Conservation (phyloP, 2,113 vertebrate genomes). For the Marmota flaviventris region DNA sequence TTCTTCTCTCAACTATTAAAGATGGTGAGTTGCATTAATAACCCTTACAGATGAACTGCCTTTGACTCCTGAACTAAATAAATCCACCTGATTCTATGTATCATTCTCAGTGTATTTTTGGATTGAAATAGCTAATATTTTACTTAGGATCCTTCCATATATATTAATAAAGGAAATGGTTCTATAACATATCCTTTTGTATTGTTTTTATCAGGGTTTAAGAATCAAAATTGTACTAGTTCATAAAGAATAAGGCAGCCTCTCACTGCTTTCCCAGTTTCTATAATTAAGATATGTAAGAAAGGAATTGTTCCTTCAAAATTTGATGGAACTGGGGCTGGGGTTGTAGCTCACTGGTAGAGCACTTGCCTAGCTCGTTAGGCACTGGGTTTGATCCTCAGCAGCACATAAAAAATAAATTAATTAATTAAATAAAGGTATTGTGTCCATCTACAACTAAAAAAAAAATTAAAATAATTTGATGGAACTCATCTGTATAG, state of each 20-base stretch:
- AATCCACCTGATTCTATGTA: not conserved
- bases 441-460: not conserved
- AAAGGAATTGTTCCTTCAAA: conserved; percentile 14
- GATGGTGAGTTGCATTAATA: not conserved
- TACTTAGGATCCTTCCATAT: not conserved
- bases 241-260: not conserved
- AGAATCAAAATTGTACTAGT: not conserved
- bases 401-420: too few species aligned
- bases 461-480: not conserved
- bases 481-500: too few species aligned
- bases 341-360: too few species aligned
- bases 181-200: not conserved
- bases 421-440: too few species aligned
- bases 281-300: not conserved
- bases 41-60: not conserved
- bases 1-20: conserved; percentile 3
- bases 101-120: not conserved
- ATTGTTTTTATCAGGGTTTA: not conserved
- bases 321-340: not conserved
- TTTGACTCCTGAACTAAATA: conserved; percentile 9
- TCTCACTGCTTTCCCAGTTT: conserved; percentile 20
- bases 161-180: not conserved
- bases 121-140: not conserved
- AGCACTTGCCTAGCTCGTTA: too few species aligned
- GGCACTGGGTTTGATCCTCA: too few species aligned